Evolutionary conservation across 2,113 vertebrate genomes (phyloP), one percentile per base, ranked within the genome.

Genomic region (Hypocryptadius cinnamomeus): DNA sequence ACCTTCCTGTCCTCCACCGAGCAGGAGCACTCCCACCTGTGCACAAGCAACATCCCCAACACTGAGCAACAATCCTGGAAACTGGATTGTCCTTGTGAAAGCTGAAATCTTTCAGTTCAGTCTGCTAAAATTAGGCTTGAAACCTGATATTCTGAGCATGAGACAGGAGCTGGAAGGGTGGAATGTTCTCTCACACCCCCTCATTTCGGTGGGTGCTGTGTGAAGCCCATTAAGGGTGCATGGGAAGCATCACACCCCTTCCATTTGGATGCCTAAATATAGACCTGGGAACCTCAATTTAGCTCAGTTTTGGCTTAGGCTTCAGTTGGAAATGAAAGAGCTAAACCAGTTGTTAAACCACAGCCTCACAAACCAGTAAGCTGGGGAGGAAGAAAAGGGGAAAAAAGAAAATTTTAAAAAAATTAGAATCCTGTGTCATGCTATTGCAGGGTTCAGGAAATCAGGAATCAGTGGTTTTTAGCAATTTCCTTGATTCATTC

Each of bases 371-470:
- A 56, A 56, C 13, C 20, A 0, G 13, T 18, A n/a, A 60, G 3
- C 1, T 44, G 12, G 1, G 30, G 23, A 1, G 5, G 8, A 3
- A 19, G 8, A 40, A 15, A 51, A 11, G 2, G 4, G 2, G 2
- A 4, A 25, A 45, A 30, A 5, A 5, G 6, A 9, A 3, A 59
- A 6, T n/a, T 14, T 9, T 2, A 23, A 60, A 39, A 37, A 31
- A 6, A 1, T 4, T 10, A 10, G 10, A 57, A 16, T 21, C 9
- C 10, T 3, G 3, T 31, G 15, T 22, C 33, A 33, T 44, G 33
- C 8, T 31, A 22, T 13, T 30, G 28, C 5, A 95, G 59, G 44
- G 95, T 92, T 66, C 10, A 31, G 63, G 33, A 71, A 51, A 72
- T 20, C 31, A 91, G 53, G 44, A 96, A 90, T 76, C 14, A 30